Evolutionary conservation across 2,888 invertebrate species (phyloP).

Genomic region (Leptinotarsa rubiginosa): DNA sequence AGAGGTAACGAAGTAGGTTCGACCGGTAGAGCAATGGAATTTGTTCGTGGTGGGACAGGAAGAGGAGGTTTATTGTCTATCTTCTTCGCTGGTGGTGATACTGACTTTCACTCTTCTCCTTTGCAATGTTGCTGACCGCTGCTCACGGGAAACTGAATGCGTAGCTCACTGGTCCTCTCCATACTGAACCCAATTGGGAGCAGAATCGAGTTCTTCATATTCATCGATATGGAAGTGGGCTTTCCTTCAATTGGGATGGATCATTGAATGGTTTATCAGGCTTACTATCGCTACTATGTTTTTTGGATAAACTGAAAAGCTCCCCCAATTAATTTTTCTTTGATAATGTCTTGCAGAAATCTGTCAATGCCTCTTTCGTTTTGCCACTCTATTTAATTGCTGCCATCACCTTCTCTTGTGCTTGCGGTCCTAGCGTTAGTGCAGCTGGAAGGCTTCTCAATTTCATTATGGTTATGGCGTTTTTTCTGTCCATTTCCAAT

Average conservation of each 20-base stretch:
- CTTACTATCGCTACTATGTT: conserved; percentile 73
- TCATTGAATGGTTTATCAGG: conserved; percentile 87
- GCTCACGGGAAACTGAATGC: conserved; percentile 93
- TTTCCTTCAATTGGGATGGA: conserved; percentile 90
- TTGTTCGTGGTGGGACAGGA: conserved; percentile 50
- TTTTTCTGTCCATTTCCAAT: conserved; percentile 92
- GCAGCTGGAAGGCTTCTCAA: conserved; percentile 85
- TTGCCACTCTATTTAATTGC: conserved; percentile 91
- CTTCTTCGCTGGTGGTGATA: conserved; percentile 68
- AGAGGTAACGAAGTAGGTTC: conserved; percentile 43
- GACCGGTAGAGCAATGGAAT: conserved; percentile 51
- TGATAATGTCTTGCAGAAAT: conserved; percentile 91
- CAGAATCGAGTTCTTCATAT: conserved; percentile 79
- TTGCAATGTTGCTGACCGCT: conserved; percentile 92
- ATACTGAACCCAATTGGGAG: conserved; percentile 76
- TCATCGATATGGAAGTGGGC: conserved; percentile 87
- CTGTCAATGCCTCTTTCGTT: conserved; percentile 92
- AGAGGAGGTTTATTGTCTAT: conserved; percentile 59
- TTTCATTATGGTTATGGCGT: conserved; percentile 91
- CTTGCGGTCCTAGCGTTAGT: conserved; percentile 75
- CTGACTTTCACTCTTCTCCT: conserved; percentile 89
- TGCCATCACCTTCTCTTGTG: conserved; percentile 82
- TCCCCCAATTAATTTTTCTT: conserved; percentile 85
- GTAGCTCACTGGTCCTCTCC: conserved; percentile 81
- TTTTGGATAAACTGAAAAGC: conserved; percentile 79